phyloP scores from a whole-genome alignment of 2,797 vertebrate species.

The Synanceia verrucosa region DNA sequence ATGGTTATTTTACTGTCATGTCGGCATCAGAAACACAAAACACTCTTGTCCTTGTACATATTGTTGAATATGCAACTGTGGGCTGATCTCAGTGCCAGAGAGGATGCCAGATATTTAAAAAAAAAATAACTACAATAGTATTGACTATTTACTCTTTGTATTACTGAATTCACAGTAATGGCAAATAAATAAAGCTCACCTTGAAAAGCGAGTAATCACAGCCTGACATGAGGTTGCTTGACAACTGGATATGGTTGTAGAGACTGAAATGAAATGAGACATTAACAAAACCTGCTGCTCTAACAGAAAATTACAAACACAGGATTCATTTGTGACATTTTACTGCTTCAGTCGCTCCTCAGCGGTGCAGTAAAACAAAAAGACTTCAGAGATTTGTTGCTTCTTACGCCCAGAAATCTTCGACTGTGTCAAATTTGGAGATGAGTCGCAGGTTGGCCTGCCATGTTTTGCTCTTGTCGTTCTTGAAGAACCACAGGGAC shows the following conservation, averaged over 20 bases:
- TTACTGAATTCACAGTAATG: not conserved
- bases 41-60: not conserved
- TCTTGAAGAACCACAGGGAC: slow-evolving; percentile 99
- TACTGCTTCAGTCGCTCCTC: not conserved
- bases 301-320: not conserved
- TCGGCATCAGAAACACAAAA: not conserved
- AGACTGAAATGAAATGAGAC: slow-evolving; percentile 81
- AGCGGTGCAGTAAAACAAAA: not conserved
- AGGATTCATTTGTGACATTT: not conserved
- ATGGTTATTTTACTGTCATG: not conserved
- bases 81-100: not conserved
- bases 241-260: slow-evolving; percentile 99
- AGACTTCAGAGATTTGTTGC: slow-evolving; percentile 19
- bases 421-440: slow-evolving; percentile 99
- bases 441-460: slow-evolving; percentile 98
- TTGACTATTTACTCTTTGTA: too few species aligned
- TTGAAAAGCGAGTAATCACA: slow-evolving; percentile 99
- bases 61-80: not conserved
- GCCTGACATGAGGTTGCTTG: slow-evolving; percentile 98
- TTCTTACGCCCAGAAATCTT: slow-evolving; percentile 99
- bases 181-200: slow-evolving; percentile 78
- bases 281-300: slow-evolving; percentile 6
- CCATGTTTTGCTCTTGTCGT: slow-evolving; percentile 99
- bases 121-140: too few species aligned
- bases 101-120: not conserved